phyloP scores from a whole-genome alignment of 2,797 vertebrate genomes.

The Notoglanidium macrostoma region DNA sequence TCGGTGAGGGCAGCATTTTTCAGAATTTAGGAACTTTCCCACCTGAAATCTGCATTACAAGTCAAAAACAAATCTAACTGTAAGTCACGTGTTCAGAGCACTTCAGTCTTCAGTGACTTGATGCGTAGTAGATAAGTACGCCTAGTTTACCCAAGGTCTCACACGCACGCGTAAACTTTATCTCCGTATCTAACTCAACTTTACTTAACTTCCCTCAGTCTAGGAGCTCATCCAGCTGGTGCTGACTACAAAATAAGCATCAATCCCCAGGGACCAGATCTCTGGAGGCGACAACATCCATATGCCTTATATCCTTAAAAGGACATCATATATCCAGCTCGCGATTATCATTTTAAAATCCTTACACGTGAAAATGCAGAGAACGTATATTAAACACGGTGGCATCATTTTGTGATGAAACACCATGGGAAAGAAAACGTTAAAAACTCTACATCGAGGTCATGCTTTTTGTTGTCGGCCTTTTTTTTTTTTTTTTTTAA shows the following conservation, averaged over 20 bases:
- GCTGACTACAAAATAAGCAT: constrained; percentile 21
- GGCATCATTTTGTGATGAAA: neutral
- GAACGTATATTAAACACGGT: neutral
- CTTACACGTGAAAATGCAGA: neutral
- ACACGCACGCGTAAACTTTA: neutral
- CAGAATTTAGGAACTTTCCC: constrained; percentile 34
- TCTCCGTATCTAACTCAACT: neutral
- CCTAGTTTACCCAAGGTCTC: neutral
- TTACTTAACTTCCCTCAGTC: neutral
- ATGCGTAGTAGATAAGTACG: neutral
- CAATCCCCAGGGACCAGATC: constrained; percentile 6
- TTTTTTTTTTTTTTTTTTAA: neutral
- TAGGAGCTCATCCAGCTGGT: constrained; percentile 1
- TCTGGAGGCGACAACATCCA: neutral
- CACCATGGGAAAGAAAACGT: neutral
- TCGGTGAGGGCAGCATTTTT: constrained; percentile 7
- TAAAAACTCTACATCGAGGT: neutral
- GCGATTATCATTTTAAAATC: neutral
- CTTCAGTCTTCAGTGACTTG: neutral
- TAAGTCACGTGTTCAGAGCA: constrained; percentile 4
- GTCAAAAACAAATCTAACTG: constrained; percentile 9
- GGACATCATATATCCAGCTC: neutral
- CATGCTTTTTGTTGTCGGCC: neutral
- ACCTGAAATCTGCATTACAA: neutral
- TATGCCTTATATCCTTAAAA: constrained; percentile 28